A percentile compares a stretch with the other conserved stretches of the same genome.
These are phyloP conservation scores for Vulpes vulpes DNA, from an alignment of 2,113 vertebrate genomes.

Conservation along the genomic window DNA sequence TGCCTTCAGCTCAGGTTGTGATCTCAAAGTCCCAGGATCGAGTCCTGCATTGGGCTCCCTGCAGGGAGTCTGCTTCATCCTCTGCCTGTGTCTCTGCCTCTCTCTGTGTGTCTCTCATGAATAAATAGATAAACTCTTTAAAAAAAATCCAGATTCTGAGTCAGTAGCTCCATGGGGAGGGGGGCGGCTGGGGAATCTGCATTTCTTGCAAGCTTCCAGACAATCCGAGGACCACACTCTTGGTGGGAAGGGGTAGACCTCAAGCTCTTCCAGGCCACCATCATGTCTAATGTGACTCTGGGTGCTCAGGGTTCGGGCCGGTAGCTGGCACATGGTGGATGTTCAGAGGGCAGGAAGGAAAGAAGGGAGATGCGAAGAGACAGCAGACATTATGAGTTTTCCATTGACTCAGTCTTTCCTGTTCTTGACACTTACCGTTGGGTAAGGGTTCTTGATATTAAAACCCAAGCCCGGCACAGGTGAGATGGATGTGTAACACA, in stretches of 20 bases:
- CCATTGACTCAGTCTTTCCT: background rate
- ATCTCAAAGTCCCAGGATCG: too few relatives aligned
- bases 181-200: background rate
- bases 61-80: too few relatives aligned
- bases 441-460: background rate
- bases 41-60: too few relatives aligned
- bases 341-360: background rate
- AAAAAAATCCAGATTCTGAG: background rate
- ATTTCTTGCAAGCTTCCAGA: background rate
- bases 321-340: fast-evolving
- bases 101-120: too few relatives aligned
- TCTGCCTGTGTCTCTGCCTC: too few relatives aligned
- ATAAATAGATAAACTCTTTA: too few relatives aligned
- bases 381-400: background rate
- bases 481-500: background rate
- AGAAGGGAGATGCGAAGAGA: background rate
- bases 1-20: too few relatives aligned
- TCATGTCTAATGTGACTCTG: background rate
- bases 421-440: background rate
- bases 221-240: fast-evolving
- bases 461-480: background rate
- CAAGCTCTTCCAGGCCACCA: background rate
- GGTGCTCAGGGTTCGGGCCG: background rate
- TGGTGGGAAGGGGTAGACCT: background rate
- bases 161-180: background rate